Evolutionary conservation across 2,113 vertebrate species (phyloP).

Genomic region (Silurus glanis): DNA sequence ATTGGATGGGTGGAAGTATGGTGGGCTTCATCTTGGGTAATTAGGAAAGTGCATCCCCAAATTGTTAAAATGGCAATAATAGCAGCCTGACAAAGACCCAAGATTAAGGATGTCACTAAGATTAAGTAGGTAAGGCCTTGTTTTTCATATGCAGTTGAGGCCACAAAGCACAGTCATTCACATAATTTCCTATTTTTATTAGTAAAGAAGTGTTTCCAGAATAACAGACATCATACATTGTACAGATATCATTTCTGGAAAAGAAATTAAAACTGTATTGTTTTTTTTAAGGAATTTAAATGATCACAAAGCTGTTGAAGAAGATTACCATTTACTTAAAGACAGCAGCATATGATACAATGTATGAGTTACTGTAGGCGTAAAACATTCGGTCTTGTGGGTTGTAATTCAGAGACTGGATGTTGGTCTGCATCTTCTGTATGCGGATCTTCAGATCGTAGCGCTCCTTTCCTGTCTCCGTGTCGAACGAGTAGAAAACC

Average conservation of each 20-base stretch:
- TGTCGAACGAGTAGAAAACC: conserved; percentile 74
- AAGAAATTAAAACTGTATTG: background rate
- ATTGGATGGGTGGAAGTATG: too few species aligned
- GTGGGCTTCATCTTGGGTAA: too few species aligned
- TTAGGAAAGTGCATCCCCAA: too few species aligned
- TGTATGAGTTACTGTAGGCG: conserved; percentile 58
- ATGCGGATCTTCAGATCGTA: conserved; percentile 65
- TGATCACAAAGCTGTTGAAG: background rate
- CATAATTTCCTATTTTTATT: background rate
- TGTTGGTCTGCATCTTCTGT: conserved; percentile 66
- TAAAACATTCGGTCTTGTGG: conserved; percentile 69
- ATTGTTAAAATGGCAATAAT: too few species aligned
- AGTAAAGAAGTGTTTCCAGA: background rate
- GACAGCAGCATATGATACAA: conserved; percentile 33
- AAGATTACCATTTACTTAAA: conserved; percentile 12
- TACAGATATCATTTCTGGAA: too few species aligned
- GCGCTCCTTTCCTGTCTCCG: conserved; percentile 60
- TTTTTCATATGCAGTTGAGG: background rate
- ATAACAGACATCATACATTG: background rate
- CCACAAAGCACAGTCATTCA: background rate
- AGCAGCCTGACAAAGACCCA: too few species aligned
- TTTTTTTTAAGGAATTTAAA: background rate
- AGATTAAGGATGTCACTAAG: too few species aligned
- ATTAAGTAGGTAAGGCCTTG: too few species aligned
- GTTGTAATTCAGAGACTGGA: conserved; percentile 71